phyloP scores from a whole-genome alignment of 2,797 vertebrate species.

The Lithobates pipiens region DNA sequence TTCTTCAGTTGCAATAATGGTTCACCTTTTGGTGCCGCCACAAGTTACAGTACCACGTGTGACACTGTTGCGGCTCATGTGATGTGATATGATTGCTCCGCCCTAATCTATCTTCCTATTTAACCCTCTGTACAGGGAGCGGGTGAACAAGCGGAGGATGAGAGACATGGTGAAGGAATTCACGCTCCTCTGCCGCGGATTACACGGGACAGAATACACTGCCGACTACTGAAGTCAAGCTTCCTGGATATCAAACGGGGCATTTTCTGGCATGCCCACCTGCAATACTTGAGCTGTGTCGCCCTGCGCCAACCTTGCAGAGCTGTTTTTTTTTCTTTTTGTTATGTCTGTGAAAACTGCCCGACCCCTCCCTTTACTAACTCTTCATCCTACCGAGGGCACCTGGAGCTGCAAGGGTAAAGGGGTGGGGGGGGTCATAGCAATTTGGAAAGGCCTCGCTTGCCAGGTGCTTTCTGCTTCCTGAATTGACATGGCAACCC shows the following conservation, averaged over 20 bases:
- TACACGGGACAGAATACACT: slow-evolving; percentile 98
- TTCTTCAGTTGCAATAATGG: too few relatives aligned
- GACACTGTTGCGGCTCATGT: too few relatives aligned
- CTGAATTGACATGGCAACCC: neutral
- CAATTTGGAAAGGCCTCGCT: neutral
- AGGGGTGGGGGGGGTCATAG: neutral
- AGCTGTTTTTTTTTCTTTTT: neutral
- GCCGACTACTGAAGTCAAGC: slow-evolving; percentile 89
- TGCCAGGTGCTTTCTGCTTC: slow-evolving; percentile 10
- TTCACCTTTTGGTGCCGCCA: too few relatives aligned
- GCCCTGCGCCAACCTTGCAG: neutral
- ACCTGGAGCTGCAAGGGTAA: neutral
- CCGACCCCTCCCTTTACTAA: too few relatives aligned
- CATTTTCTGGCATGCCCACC: neutral
- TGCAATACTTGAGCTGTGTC: neutral
- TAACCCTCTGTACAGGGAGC: slow-evolving; percentile 80
- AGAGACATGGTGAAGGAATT: slow-evolving; percentile 99
- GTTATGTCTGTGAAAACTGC: neutral
- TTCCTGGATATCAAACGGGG: neutral
- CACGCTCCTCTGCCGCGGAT: slow-evolving; percentile 93
- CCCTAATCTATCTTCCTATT: neutral
- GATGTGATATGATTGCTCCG: too few relatives aligned
- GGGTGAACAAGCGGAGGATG: slow-evolving; percentile 95
- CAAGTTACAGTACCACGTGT: too few relatives aligned
- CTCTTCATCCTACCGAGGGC: too few relatives aligned